Evolutionary conservation across 2,797 vertebrate genomes (phyloP).

Genomic region (Pipistrellus kuhlii): DNA sequence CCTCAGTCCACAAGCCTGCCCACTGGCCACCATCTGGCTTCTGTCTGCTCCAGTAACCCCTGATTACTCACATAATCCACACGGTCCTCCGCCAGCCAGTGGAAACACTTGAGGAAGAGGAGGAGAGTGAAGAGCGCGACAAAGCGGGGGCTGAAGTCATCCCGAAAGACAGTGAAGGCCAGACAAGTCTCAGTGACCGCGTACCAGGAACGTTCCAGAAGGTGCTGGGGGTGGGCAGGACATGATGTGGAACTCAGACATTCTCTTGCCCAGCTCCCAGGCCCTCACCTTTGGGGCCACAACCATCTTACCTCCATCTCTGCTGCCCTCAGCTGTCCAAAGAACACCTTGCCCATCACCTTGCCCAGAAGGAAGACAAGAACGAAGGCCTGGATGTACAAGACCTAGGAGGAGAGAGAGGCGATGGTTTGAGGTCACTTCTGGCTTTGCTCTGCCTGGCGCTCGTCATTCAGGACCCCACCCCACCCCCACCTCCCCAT

Average conservation of each 20-base stretch:
- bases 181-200: slow-evolving; percentile 98
- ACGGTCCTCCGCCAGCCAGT: slow-evolving; percentile 97
- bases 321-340: slow-evolving; percentile 95
- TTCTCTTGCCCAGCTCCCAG: not conserved
- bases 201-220: slow-evolving; percentile 98
- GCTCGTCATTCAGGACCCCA: not conserved
- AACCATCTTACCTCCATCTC: slow-evolving; percentile 94
- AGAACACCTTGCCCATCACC: slow-evolving; percentile 98
- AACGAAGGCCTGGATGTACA: slow-evolving; percentile 98
- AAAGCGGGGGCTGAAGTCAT: slow-evolving; percentile 98
- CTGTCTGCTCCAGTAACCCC: not conserved
- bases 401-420: slow-evolving; percentile 87
- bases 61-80: slow-evolving; percentile 95
- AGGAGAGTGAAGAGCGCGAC: slow-evolving; percentile 99
- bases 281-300: not conserved
- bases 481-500: not conserved
- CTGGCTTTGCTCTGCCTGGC: not conserved
- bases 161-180: slow-evolving; percentile 99
- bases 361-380: slow-evolving; percentile 97
- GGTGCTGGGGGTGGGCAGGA: slow-evolving; percentile 88
- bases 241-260: not conserved
- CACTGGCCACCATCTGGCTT: not conserved
- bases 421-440: slow-evolving; percentile 5
- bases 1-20: not conserved
- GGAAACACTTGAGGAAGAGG: slow-evolving; percentile 99